These are phyloP conservation scores for Cylloceria caligata DNA, from an alignment of 2,888 invertebrate species.

Conservation along the genomic window DNA sequence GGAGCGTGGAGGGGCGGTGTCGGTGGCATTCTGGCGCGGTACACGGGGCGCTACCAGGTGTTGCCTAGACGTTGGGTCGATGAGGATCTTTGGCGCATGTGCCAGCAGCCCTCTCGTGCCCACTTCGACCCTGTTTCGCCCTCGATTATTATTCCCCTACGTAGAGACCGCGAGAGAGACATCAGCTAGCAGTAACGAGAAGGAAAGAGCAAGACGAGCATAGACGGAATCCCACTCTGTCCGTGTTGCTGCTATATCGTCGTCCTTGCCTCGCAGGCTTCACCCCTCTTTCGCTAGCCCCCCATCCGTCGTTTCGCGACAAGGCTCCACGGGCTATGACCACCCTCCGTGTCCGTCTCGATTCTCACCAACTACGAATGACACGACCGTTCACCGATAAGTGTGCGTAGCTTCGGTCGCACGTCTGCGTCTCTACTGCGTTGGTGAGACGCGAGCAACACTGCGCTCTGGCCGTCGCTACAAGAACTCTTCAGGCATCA, in stretches of 20 bases:
- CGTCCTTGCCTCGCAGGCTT: slow-evolving; percentile 8
- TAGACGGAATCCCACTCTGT: slow-evolving; percentile 16
- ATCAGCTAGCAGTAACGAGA: slow-evolving; percentile 35
- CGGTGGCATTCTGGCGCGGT: slow-evolving; percentile 78
- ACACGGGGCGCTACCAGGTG: slow-evolving; percentile 80
- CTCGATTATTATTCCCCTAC: slow-evolving; percentile 56
- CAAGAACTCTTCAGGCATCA: slow-evolving; percentile 54
- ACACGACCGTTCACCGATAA: slow-evolving; percentile 68
- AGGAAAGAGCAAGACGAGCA: slow-evolving; percentile 57
- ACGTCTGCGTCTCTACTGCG: slow-evolving; percentile 12
- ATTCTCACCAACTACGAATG: slow-evolving; percentile 56
- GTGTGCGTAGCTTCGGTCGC: slow-evolving; percentile 62
- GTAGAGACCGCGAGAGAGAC: slow-evolving; percentile 44
- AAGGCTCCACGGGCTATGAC: slow-evolving; percentile 43
- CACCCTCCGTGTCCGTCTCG: slow-evolving; percentile 41
- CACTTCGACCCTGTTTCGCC: slow-evolving; percentile 61
- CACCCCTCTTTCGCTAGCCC: slow-evolving; percentile 11
- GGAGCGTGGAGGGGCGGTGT: slow-evolving; percentile 67
- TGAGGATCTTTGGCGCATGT: slow-evolving; percentile 76
- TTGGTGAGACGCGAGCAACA: slow-evolving; percentile 23
- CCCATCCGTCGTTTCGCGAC: slow-evolving; percentile 9
- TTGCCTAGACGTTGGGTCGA: slow-evolving; percentile 79
- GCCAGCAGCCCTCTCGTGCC: slow-evolving; percentile 69
- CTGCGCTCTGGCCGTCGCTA: slow-evolving; percentile 2
- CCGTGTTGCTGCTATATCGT: slow-evolving; percentile 8